Base-by-base conservation (phyloP, 2,113 vertebrate genomes). In the Rhizomys pruinosus region DNA sequence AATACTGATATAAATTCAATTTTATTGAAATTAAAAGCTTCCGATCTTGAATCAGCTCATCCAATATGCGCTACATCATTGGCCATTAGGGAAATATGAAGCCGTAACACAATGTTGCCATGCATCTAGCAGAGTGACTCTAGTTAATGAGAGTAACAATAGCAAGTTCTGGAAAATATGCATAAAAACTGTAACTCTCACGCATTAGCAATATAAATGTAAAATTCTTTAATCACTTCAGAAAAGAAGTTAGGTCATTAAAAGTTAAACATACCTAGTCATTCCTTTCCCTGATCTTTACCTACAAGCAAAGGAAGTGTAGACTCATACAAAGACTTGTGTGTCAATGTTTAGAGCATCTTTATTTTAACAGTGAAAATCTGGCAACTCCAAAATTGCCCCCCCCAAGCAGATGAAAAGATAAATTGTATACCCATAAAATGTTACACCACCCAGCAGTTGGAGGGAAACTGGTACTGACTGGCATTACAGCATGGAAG, bases 211-310 rank as follows among this genome's bases (percentile, higher is more conserved):
- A 9, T 25, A 81, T n/a, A 27, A 85, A 85, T 69, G 25, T 79
- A 90, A 93, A 78, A 52, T 59, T 85, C 22, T 72, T 32, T 12
- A 15, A 94, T 63, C n/a, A 10, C 47, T 92, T 84, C 68, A n/a
- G 78, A 59, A 92, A 81, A 80, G 34, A 69, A 17, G 27, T 72
- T 61, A 29, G 44, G 73, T 91, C 57, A 63, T 1, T 89, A 66
- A 90, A 66, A 52, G 25, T 37, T 93, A 92, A 90, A 87, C 13
- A 68, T 52, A 81, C 2, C 17, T 11, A 86, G 61, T 27, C 68
- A 79, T 92, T 86, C 15, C 6, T 32, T 20, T 73, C 57, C 23
- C 37, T 74, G 16, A 6, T 61, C 52, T 89, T 42, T 78, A 39
- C 19, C 77, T 34, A 69, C 78, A 34, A 88, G 57, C n/a, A 90